Conservation (phyloP, 2,113 vertebrate genomes). For the Platanista minor region DNA sequence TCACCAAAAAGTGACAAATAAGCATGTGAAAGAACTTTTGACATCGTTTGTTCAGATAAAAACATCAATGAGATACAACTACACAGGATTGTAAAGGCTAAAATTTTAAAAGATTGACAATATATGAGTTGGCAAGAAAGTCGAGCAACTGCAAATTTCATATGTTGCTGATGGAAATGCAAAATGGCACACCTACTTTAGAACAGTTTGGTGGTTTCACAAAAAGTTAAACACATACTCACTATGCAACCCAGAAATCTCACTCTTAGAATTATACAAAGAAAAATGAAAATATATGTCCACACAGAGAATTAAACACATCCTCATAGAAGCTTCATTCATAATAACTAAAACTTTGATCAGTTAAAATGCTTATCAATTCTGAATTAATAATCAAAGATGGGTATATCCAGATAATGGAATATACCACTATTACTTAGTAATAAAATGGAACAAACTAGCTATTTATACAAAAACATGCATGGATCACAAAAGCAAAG, state of each 20-base stretch:
- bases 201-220: background rate
- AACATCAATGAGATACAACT: background rate
- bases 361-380: background rate
- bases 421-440: background rate
- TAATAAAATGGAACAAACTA: background rate
- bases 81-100: background rate
- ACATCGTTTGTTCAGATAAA: background rate
- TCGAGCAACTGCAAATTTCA: background rate
- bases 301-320: background rate
- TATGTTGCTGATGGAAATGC: background rate
- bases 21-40: background rate
- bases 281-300: background rate
- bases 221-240: background rate
- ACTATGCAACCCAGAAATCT: background rate
- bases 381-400: background rate
- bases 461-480: background rate
- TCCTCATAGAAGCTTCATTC: background rate
- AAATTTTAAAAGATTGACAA: background rate
- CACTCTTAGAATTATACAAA: background rate
- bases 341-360: background rate
- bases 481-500: background rate
- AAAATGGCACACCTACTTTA: background rate
- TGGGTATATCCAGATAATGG: background rate
- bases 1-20: background rate
- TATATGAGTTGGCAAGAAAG: background rate